Percentiles rank a stretch among this genome's conserved stretches.
Evolutionary conservation across 1,140 invertebrate species (phyloP).

Genomic region (Leptoteleia sp.): DNA sequence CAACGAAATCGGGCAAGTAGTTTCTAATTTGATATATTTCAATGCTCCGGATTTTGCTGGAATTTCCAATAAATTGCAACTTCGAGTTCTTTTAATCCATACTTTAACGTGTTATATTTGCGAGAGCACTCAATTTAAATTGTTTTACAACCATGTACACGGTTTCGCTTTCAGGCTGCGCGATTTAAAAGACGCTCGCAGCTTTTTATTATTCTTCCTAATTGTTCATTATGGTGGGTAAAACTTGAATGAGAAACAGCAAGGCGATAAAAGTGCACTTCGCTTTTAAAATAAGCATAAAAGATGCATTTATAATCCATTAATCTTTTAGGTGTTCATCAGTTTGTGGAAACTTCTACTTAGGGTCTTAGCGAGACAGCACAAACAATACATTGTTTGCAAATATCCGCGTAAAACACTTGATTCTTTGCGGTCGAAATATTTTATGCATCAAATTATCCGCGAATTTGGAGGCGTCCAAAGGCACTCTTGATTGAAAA

Average conservation of each 20-base stretch:
- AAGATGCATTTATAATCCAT: conserved; percentile 53
- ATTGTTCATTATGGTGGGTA: conserved; percentile 58
- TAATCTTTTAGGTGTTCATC: conserved; percentile 43
- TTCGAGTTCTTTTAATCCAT: conserved; percentile 33
- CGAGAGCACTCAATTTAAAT: conserved; percentile 59
- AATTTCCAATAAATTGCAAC: conserved; percentile 34
- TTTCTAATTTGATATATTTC: conserved; percentile 39
- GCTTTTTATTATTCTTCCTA: conserved; percentile 58
- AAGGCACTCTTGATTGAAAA: no score
- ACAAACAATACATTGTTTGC: background rate
- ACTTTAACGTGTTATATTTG: conserved; percentile 52
- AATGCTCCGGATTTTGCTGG: conserved; percentile 7
- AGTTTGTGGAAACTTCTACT: conserved; percentile 25
- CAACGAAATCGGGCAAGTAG: conserved; percentile 14
- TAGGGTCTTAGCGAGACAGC: background rate
- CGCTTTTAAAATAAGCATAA: conserved; percentile 51
- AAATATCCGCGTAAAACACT: background rate
- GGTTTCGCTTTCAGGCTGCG: conserved; percentile 44
- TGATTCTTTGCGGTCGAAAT: background rate
- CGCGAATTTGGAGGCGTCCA: no score
- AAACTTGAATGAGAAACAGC: conserved; percentile 50
- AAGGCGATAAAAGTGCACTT: conserved; percentile 47
- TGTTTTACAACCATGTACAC: conserved; percentile 60
- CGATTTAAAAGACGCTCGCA: conserved; percentile 37
- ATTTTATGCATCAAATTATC: background rate